Base-by-base conservation (phyloP, 2,888 invertebrate genomes). In the Brachypalpus laphriformis region DNA sequence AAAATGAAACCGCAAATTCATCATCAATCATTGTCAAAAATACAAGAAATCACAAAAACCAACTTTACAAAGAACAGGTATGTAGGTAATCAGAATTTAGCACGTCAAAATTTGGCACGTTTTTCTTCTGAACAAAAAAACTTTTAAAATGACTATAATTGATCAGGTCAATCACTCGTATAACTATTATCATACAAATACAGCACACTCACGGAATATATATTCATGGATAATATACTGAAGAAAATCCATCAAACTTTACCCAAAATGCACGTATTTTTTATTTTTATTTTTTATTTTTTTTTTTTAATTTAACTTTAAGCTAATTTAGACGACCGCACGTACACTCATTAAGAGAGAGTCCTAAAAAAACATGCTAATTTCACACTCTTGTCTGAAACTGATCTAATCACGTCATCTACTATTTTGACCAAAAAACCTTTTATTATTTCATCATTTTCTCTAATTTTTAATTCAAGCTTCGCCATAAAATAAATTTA, bases 391-490 rank as follows among this genome's bases (percentile, higher is more conserved):
- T 16, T 54, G 14, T 31, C 16, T 28, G 3, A 54, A 18, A 34
- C 65, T 34, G 28, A 49, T 45, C 45, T 63, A 54, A 31, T 54
- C 54, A 54, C 74, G 63, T 54, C 74, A 63, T 74, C 51, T 31
- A 59, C 74, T 28, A 54, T 56, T 56, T 65, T 25, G 22, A 34
- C 8, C 11, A 20, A 37, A 16, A 28, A 61, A 9, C 8, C 20
- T 25, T 8, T 59, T n/a, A n/a, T 59, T 22, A 49, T 22, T 42
- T 22, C 37, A 51, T 54, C 42, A 74, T 74, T 65, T 65, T 74
- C 63, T 74, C 65, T 74, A 45, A 74, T 65, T 65, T 45, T 74
- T 45, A 45, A 56, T 65, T 65, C 74, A 74, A 74, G 11, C 11
- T 25, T 45, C 6, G 11, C 54, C 3, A 74, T 65, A 74, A 74